phyloP scores from a whole-genome alignment of 2,113 vertebrate species.

The Pollachius pollachius region DNA sequence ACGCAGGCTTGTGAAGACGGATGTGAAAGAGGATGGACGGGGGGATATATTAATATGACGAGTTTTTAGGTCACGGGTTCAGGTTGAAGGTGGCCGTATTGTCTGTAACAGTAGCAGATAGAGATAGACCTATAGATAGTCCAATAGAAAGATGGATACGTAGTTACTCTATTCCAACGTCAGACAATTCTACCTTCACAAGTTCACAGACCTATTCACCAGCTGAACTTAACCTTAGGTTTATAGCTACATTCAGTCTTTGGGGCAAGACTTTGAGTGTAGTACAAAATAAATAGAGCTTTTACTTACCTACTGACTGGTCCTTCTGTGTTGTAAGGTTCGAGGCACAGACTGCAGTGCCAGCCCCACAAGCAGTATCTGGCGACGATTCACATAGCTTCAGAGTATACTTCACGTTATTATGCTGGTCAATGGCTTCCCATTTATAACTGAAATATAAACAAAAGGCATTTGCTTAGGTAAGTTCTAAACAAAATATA shows the following conservation, averaged over 20 bases:
- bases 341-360: conserved; percentile 77
- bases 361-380: conserved; percentile 60
- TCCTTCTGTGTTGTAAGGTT: conserved; percentile 16
- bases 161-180: too few relatives aligned
- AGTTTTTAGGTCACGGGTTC: too few relatives aligned
- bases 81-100: too few relatives aligned
- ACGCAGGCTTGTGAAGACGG: too few relatives aligned
- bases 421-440: conserved; percentile 85
- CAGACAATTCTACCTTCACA: too few relatives aligned
- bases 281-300: neutral
- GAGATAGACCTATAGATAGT: too few relatives aligned
- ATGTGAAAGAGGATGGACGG: too few relatives aligned
- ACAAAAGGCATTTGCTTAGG: neutral
- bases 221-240: neutral
- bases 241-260: neutral
- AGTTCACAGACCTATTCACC: neutral
- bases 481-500: too few relatives aligned
- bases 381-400: conserved; percentile 76
- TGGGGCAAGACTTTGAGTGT: neutral
- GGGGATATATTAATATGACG: too few relatives aligned
- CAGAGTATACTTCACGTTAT: conserved; percentile 77
- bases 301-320: conserved; percentile 84
- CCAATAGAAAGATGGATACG: too few relatives aligned
- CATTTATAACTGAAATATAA: conserved; percentile 81
- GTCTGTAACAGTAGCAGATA: too few relatives aligned